Conservation (phyloP, 2,888 invertebrate genomes). For the Chesias legatella region DNA sequence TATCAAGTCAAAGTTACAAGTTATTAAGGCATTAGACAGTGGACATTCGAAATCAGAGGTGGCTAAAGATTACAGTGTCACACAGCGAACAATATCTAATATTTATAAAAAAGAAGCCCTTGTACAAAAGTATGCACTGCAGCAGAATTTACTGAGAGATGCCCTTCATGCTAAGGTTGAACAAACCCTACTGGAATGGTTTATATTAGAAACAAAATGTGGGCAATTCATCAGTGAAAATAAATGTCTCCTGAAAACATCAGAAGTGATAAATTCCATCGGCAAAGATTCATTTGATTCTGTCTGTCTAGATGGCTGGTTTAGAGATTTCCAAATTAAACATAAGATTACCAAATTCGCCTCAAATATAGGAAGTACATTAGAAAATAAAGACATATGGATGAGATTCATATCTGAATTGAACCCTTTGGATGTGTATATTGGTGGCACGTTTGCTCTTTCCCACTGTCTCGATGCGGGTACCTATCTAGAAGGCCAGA, state of each 20-base stretch:
- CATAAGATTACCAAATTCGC: conserved; percentile 38
- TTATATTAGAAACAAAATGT: conserved; percentile 32
- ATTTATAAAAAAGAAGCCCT: conserved; percentile 41
- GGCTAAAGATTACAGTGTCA: conserved; percentile 40
- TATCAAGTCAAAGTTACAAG: conserved; percentile 31
- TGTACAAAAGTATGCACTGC: conserved; percentile 30
- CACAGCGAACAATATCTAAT: conserved; percentile 36
- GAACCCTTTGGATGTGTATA: conserved; percentile 33
- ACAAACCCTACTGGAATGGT: conserved; percentile 39
- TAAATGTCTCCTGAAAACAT: conserved; percentile 31
- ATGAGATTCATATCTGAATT: conserved; percentile 27
- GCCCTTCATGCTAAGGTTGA: conserved; percentile 32
- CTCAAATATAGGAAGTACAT: conserved; percentile 24
- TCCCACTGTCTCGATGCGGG: conserved; percentile 34
- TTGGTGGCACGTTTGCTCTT: conserved; percentile 38
- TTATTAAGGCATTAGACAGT: conserved; percentile 43
- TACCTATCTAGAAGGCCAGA: conserved; percentile 31
- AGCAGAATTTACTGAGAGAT: too few species aligned
- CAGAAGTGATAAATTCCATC: conserved; percentile 30
- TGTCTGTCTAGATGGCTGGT: conserved; percentile 32
- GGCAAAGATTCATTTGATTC: conserved; percentile 25
- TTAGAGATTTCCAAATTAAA: conserved; percentile 36
- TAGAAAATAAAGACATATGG: conserved; percentile 34
- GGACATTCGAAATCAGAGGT: conserved; percentile 41
- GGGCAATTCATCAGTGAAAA: conserved; percentile 35